Evolutionary conservation across 2,888 invertebrate genomes (phyloP), one percentile per base, ranked within the genome.

Genomic region (Cryptosula pallasiana): DNA sequence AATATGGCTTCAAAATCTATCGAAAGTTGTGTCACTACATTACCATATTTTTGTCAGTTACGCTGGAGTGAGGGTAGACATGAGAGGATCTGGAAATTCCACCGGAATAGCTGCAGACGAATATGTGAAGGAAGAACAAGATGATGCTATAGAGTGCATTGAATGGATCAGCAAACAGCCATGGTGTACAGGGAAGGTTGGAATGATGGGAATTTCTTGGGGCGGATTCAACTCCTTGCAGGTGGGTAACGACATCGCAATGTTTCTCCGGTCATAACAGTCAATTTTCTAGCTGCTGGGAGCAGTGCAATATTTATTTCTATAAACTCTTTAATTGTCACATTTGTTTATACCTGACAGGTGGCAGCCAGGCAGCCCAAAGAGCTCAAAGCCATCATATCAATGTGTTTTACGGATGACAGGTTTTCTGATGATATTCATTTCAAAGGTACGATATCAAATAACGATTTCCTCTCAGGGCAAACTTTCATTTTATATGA

Each of bases 191-290:
- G 76, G 76, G 25, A 72, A 63, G 1, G 75, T 75, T 9, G 76
- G 76, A 3, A 75, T 76, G 74, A 76, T 74, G 58, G 77, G 76
- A 9, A 77, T 77, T 54, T 74, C 74, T 45, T 77, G 77, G 77
- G 76, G 76, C 35, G 77, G 77, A 1, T 74, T 76, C 57, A 77
- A 77, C 71, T 76, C 76, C 23, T 70, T 77, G 20, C 76, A 77
- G 72, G 74, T 63, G 57, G n/a, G 16, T 45, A 5, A 5, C 45
- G 5, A 16, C 27, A 5, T 32, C 25, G 25, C 16, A 45, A 45
- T 45, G 45, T 45, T 13, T 45, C 9, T 45, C 9, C 20, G 20
- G 9, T 13, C 45, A 20, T 45, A 20, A 9, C 9, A 13, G 9
- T 13, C 45, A 45, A 45, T 13, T 45, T 13, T 20, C 9, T 45